These are phyloP conservation scores for Tetranychus piercei DNA, from an alignment of 2,888 invertebrate species.

Conservation along the genomic window DNA sequence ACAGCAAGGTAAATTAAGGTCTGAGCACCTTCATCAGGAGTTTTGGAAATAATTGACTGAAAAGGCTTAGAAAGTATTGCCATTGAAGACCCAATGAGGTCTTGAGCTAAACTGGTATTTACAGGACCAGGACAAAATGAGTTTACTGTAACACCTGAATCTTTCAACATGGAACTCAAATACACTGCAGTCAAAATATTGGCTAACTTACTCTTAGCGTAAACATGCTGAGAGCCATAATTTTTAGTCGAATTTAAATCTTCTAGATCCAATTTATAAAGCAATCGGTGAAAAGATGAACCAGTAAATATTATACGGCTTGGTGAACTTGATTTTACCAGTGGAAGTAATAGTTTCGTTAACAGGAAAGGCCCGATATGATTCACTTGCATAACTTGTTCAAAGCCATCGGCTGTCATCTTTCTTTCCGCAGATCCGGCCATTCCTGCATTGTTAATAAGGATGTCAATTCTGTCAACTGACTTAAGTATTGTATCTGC, in stretches of 20 bases:
- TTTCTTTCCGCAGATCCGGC: constrained; percentile 45
- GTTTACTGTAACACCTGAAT: constrained; percentile 33
- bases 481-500: constrained; percentile 56
- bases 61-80: background rate
- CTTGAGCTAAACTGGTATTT: constrained; percentile 32
- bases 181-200: background rate
- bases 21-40: constrained; percentile 42
- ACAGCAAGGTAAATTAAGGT: constrained; percentile 48
- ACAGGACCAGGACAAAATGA: constrained; percentile 36
- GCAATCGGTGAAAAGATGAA: background rate
- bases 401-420: constrained; percentile 56
- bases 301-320: background rate
- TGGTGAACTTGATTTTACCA: background rate
- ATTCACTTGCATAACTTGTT: constrained; percentile 75
- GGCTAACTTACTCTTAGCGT: constrained; percentile 10
- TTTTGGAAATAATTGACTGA: constrained; percentile 29
- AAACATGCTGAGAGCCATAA: background rate
- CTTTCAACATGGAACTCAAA: constrained; percentile 18
- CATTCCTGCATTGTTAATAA: constrained; percentile 75
- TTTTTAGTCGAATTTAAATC: background rate
- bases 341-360: constrained; percentile 53
- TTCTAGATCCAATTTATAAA: background rate
- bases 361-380: constrained; percentile 80
- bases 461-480: constrained; percentile 52
- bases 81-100: constrained; percentile 20